Conservation (phyloP, 2,113 vertebrate genomes). For the cat (Felis catus) region DNA sequence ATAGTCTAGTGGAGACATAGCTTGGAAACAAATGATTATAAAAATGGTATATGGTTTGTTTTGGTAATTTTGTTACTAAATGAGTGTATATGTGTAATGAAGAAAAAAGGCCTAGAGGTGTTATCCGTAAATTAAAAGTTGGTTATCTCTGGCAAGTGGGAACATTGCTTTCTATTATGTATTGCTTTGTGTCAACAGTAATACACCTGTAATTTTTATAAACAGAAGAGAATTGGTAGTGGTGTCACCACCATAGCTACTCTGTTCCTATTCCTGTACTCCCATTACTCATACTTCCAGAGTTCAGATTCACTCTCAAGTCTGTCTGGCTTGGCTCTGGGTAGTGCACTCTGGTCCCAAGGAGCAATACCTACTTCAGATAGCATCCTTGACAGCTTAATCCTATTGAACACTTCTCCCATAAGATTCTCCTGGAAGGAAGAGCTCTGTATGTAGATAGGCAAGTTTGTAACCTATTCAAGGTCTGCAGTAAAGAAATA, state of each 20-base stretch:
- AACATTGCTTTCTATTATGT: not conserved
- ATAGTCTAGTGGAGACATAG: not conserved
- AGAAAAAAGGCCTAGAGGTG: not conserved
- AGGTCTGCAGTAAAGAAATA: not conserved
- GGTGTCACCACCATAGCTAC: not conserved
- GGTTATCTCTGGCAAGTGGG: not conserved
- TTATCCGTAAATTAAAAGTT: not conserved
- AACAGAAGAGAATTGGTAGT: not conserved
- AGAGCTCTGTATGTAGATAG: not conserved
- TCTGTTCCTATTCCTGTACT: not conserved
- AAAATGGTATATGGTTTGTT: not conserved
- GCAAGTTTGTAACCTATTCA: not conserved
- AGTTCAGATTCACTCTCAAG: not conserved
- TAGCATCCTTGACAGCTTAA: not conserved
- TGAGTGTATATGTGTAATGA: not conserved
- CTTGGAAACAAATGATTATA: conserved; percentile 36
- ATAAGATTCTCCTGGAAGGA: not conserved
- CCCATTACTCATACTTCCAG: not conserved
- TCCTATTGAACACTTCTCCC: not conserved
- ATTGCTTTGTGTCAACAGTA: not conserved
- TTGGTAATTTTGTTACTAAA: conserved; percentile 29
- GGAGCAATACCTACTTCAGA: not conserved
- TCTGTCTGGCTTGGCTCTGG: not conserved
- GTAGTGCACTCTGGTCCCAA: not conserved
- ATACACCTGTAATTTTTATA: not conserved